Evolutionary conservation across 2,888 invertebrate genomes (phyloP).

Genomic region (Blastobasis lacticolella): DNA sequence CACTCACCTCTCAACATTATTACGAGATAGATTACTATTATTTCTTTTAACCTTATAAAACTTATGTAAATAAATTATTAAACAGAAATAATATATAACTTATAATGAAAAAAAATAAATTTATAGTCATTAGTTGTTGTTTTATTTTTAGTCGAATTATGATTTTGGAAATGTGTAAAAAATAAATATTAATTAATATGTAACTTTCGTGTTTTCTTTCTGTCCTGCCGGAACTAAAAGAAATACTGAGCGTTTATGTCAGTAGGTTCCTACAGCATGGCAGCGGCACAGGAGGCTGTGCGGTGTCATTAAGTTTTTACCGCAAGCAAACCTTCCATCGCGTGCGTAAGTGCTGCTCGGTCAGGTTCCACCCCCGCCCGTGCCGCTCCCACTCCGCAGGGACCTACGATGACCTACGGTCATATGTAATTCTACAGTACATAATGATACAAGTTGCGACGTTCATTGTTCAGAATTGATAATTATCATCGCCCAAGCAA

Average conservation of each 20-base stretch:
- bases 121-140: constrained; percentile 56
- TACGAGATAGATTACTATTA: constrained; percentile 37
- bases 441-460: too few relatives aligned
- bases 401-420: too few relatives aligned
- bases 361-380: too few relatives aligned
- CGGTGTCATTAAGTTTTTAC: too few relatives aligned
- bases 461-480: too few relatives aligned
- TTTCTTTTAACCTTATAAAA: constrained; percentile 22
- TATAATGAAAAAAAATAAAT: constrained; percentile 42
- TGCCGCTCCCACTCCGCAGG: too few relatives aligned
- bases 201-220: constrained; percentile 25
- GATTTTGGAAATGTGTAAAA: constrained; percentile 31
- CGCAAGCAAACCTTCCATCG: too few relatives aligned
- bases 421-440: too few relatives aligned
- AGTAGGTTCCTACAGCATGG: too few relatives aligned
- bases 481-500: too few relatives aligned
- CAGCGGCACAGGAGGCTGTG: too few relatives aligned
- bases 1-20: background rate
- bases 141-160: constrained; percentile 51
- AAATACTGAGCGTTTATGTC: background rate
- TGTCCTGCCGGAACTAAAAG: background rate
- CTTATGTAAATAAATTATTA: constrained; percentile 6
- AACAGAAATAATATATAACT: constrained; percentile 25
- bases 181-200: constrained; percentile 27
- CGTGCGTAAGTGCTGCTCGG: too few relatives aligned